These are phyloP conservation scores for Antigone vipio DNA, from an alignment of 2,113 vertebrate species.

Conservation along the genomic window DNA sequence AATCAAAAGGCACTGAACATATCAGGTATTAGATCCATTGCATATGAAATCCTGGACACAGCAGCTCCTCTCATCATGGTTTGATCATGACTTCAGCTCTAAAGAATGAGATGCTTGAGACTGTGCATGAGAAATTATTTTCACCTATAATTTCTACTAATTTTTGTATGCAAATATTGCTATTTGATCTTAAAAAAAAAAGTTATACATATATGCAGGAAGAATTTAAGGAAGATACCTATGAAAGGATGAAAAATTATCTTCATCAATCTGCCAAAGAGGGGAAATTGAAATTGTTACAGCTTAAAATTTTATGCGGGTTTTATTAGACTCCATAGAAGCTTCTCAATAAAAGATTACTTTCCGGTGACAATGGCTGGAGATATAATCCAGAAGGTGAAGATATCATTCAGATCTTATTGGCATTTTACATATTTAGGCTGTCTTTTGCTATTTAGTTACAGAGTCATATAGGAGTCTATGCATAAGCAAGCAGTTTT, in stretches of 20 bases:
- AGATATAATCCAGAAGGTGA: neutral
- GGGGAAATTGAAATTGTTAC: neutral
- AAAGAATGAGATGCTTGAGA: neutral
- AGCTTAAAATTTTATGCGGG: constrained; percentile 51
- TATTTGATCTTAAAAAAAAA: neutral
- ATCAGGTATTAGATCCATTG: neutral
- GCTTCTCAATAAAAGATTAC: constrained; percentile 24
- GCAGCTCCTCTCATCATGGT: neutral
- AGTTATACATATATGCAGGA: neutral
- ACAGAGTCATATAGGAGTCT: neutral
- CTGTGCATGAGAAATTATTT: neutral
- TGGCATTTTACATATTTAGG: neutral
- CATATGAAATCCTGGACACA: neutral
- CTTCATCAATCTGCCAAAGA: constrained; percentile 13
- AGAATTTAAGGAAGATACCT: neutral
- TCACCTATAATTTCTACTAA: neutral
- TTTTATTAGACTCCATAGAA: constrained; percentile 20
- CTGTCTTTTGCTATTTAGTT: neutral
- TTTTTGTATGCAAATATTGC: neutral
- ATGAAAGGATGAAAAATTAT: neutral
- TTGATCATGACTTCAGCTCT: neutral
- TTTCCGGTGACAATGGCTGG: neutral
- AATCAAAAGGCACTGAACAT: neutral
- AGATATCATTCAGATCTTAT: neutral
- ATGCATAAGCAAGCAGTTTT: neutral